These are phyloP conservation scores for Serrognathus titanus DNA, from an alignment of 2,888 invertebrate genomes.

Conservation along the genomic window DNA sequence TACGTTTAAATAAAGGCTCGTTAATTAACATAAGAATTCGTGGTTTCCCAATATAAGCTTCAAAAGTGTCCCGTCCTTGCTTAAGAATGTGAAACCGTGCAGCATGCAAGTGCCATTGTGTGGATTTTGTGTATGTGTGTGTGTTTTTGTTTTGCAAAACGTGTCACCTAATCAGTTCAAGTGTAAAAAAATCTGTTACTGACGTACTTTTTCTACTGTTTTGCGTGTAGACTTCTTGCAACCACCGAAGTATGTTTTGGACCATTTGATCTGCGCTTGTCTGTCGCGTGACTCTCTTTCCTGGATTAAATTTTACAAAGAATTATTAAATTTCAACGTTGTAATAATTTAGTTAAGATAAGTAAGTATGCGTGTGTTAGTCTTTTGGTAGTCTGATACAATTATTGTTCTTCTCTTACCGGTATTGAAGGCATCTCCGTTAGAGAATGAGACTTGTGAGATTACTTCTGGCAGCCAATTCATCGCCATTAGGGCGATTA, in stretches of 20 bases:
- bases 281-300: conserved; percentile 48
- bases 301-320: conserved; percentile 8
- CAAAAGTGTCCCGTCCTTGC: too few species aligned
- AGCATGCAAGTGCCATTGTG: too few species aligned
- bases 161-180: too few species aligned
- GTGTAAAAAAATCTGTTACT: background rate
- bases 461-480: conserved; percentile 23
- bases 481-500: conserved; percentile 28
- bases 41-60: too few species aligned
- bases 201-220: conserved; percentile 54
- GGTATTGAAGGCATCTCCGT: conserved; percentile 26
- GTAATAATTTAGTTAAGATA: background rate
- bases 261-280: conserved; percentile 69
- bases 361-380: background rate
- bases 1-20: too few species aligned
- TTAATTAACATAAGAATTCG: too few species aligned
- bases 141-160: too few species aligned
- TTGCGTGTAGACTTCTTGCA: conserved; percentile 68
- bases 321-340: background rate
- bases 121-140: too few species aligned
- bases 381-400: background rate
- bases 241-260: conserved; percentile 70
- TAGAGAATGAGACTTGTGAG: conserved; percentile 30
- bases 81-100: too few species aligned
- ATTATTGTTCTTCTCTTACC: conserved; percentile 21